Evolutionary conservation across 2,888 invertebrate genomes (phyloP), one percentile per base, ranked within the genome.

Genomic region (Bugula neritina): DNA sequence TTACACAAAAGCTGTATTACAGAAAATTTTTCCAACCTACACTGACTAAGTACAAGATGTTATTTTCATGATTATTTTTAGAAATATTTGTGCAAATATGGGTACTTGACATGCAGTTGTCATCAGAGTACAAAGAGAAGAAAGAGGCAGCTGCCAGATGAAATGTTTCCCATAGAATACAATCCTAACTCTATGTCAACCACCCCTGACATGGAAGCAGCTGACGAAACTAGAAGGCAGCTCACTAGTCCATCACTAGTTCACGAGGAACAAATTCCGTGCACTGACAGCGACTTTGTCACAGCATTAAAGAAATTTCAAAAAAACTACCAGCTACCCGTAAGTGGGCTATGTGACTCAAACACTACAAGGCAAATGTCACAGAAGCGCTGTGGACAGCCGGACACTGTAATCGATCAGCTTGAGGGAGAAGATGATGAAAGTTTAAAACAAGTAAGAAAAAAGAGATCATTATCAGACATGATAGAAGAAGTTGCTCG

Each of bases 11-110:
- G n/a, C n/a, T n/a, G n/a, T n/a, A n/a, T n/a, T n/a, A n/a, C n/a
- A n/a, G n/a, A n/a, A n/a, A n/a, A n/a, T n/a, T n/a, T n/a, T n/a
- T n/a, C n/a, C n/a, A n/a, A n/a, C n/a, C n/a, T n/a, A n/a, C n/a
- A n/a, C n/a, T n/a, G n/a, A n/a, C n/a, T n/a, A n/a, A n/a, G n/a
- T n/a, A n/a, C n/a, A n/a, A n/a, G n/a, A n/a, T n/a, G n/a, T n/a
- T n/a, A n/a, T n/a, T n/a, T n/a, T n/a, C n/a, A n/a, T n/a, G n/a
- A n/a, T n/a, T n/a, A n/a, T 27, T 63, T 63, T 3, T n/a, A 63
- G 63, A 63, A 31, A 63, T 63, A 63, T 63, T 31, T 63, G 27
- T 63, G 63, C 34, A 63, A 63, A 31, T 63, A 63, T 27, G 63
- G 63, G 27, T 63, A 63, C 27, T 10, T 63, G 27, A 25, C 21